These are phyloP conservation scores for Musca vetustissima DNA, from an alignment of 1,140 invertebrate genomes.

Conservation along the genomic window DNA sequence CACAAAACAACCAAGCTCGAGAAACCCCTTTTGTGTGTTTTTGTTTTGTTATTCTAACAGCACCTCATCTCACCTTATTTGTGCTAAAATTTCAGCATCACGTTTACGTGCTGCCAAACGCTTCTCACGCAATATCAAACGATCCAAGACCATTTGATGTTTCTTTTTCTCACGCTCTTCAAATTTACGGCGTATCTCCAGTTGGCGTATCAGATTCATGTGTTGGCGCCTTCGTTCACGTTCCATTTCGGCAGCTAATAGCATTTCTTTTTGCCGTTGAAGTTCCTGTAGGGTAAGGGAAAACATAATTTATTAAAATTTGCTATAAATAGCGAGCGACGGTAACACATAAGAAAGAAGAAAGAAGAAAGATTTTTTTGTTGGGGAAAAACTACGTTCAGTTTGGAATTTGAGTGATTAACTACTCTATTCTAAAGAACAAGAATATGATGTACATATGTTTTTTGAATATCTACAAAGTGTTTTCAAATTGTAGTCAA, in stretches of 20 bases:
- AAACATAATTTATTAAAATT: background rate
- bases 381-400: background rate
- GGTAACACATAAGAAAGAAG: no score
- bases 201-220: slow-evolving; percentile 81
- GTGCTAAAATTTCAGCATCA: slow-evolving; percentile 81
- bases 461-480: background rate
- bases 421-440: slow-evolving; percentile 13
- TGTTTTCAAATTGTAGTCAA: background rate
- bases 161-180: slow-evolving; percentile 87
- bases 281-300: slow-evolving; percentile 69
- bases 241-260: slow-evolving; percentile 86
- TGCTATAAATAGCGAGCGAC: background rate
- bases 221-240: slow-evolving; percentile 88
- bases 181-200: slow-evolving; percentile 82
- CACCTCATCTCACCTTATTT: slow-evolving; percentile 60
- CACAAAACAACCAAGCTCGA: no score
- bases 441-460: background rate
- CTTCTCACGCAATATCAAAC: slow-evolving; percentile 63
- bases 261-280: slow-evolving; percentile 81
- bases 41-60: slow-evolving; percentile 23
- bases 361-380: background rate
- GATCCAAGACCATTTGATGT: slow-evolving; percentile 62
- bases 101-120: slow-evolving; percentile 79
- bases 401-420: background rate
- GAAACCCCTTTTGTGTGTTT: no score